Evolutionary conservation across 2,797 vertebrate genomes (phyloP).

Genomic region (Adrianichthys oophorus): DNA sequence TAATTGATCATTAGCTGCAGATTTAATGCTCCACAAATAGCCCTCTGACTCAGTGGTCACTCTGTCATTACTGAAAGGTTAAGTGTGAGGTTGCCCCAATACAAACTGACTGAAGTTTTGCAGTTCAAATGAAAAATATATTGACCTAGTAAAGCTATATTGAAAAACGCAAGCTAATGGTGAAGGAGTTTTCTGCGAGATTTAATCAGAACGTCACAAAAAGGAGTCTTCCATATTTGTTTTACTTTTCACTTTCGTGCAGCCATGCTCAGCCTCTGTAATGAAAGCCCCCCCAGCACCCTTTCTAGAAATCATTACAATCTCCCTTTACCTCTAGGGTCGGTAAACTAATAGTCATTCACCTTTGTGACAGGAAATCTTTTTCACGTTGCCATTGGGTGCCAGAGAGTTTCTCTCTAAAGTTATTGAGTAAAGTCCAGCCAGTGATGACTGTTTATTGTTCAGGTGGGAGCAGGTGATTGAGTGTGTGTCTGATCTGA

Average conservation of each 20-base stretch:
- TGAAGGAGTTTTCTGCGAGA: constrained; percentile 48
- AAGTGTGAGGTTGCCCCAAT: constrained; percentile 1
- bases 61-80: constrained; percentile 5
- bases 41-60: not conserved
- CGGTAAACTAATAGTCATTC: constrained; percentile 81
- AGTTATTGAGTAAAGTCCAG: constrained; percentile 63
- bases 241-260: constrained; percentile 38
- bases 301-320: constrained; percentile 75
- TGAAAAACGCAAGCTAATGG: constrained; percentile 44
- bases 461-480: constrained; percentile 41
- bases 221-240: constrained; percentile 58
- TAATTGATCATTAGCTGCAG: not conserved
- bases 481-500: constrained; percentile 28
- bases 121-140: constrained; percentile 24
- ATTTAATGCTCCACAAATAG: constrained; percentile 7
- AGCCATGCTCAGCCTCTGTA: constrained; percentile 47
- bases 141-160: constrained; percentile 45
- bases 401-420: constrained; percentile 71
- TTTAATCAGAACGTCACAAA: constrained; percentile 57
- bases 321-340: constrained; percentile 69
- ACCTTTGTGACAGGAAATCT: constrained; percentile 82
- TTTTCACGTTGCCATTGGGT: constrained; percentile 69
- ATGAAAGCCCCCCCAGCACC: constrained; percentile 69
- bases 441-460: constrained; percentile 59
- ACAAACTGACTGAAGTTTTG: not conserved